Percentiles rank a stretch among this genome's conserved stretches.
Conservation (phyloP, 2,888 invertebrate genomes). For the Piscicola geometra region DNA sequence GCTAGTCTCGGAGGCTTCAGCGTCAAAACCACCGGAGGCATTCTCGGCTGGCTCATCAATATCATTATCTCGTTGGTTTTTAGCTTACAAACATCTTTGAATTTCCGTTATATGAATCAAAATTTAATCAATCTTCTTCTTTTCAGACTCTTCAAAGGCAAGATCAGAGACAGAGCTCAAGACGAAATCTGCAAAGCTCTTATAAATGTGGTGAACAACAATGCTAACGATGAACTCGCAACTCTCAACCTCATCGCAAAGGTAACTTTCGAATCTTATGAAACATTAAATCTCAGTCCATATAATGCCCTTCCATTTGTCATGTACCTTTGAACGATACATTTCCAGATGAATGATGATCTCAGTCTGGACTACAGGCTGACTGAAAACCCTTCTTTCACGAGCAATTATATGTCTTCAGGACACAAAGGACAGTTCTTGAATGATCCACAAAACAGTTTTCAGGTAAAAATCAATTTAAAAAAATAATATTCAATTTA, state of each 20-base stretch:
- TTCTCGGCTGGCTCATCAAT: constrained; percentile 11
- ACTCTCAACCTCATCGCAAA: constrained; percentile 2
- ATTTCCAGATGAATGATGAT: too few relatives aligned
- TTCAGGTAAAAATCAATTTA: too few relatives aligned
- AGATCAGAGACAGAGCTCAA: not conserved
- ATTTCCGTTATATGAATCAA: not conserved
- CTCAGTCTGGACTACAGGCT: too few relatives aligned
- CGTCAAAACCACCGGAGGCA: not conserved
- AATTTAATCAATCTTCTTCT: not conserved
- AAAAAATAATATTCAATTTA: too few relatives aligned
- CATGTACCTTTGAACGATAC: too few relatives aligned
- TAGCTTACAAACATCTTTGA: not conserved
- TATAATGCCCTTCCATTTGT: too few relatives aligned
- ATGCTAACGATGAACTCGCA: not conserved
- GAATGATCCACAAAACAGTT: too few relatives aligned
- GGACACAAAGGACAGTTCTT: too few relatives aligned
- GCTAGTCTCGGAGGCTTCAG: not conserved
- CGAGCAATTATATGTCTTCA: too few relatives aligned
- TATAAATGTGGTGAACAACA: not conserved
- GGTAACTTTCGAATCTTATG: not conserved
- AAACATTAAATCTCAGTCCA: too few relatives aligned
- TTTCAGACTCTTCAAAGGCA: not conserved
- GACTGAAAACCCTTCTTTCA: too few relatives aligned
- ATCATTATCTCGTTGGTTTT: not conserved
- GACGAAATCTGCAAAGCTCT: not conserved